phyloP scores from a whole-genome alignment of 2,888 invertebrate genomes.

The Incurvaria masculella region DNA sequence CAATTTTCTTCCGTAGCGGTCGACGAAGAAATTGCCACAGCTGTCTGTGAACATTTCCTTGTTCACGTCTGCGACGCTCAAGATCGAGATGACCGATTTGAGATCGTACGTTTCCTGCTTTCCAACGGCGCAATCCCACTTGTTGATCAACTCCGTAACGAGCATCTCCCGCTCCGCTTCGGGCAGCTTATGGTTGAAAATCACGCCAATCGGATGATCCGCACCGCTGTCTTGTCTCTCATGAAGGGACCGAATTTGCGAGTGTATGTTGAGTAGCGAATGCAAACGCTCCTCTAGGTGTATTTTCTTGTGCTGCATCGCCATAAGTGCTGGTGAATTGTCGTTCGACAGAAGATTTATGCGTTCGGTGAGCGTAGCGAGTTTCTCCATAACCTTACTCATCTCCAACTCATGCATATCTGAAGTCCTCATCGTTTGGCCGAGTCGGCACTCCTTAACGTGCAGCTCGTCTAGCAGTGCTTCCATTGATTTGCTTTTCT shows the following conservation, averaged over 20 bases:
- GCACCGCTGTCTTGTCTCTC: constrained; percentile 16
- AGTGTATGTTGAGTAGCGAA: constrained; percentile 34
- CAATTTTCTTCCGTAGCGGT: constrained; percentile 40
- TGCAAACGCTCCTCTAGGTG: constrained; percentile 31
- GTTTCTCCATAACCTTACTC: constrained; percentile 34
- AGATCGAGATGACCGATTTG: constrained; percentile 42
- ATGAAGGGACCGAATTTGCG: constrained; percentile 27
- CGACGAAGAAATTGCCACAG: constrained; percentile 36
- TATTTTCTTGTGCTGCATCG: constrained; percentile 32
- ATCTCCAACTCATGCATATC: constrained; percentile 35
- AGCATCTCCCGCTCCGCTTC: constrained; percentile 33
- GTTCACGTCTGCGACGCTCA: constrained; percentile 32
- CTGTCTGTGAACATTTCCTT: constrained; percentile 43
- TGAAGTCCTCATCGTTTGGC: constrained; percentile 31
- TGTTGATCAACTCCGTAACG: constrained; percentile 37
- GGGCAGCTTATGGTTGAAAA: constrained; percentile 41
- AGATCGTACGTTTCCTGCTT: constrained; percentile 24
- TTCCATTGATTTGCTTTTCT: neutral
- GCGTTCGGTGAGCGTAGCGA: constrained; percentile 30
- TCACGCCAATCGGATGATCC: constrained; percentile 24
- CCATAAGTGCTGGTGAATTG: constrained; percentile 30
- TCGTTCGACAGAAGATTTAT: constrained; percentile 31
- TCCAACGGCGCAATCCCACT: constrained; percentile 41
- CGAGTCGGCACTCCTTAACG: constrained; percentile 23
- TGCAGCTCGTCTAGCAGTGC: constrained; percentile 28